Percentiles rank a stretch among this genome's conserved stretches.
These are phyloP conservation scores for Achroia grisella DNA, from an alignment of 1,140 invertebrate genomes.

Conservation along the genomic window DNA sequence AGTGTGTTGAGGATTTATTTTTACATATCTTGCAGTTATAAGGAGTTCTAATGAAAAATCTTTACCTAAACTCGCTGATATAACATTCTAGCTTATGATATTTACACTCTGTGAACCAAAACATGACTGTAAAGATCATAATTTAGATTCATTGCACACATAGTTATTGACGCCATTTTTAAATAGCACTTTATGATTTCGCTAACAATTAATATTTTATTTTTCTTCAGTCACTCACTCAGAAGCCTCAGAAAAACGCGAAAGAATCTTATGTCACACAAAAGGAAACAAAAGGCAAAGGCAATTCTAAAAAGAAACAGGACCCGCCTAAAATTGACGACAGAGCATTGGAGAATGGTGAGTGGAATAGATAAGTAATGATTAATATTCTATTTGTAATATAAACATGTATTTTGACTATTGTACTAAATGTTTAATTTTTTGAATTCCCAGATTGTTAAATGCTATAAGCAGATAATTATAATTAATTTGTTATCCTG, in stretches of 20 bases:
- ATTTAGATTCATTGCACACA: too few species aligned
- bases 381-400: background rate
- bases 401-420: too few species aligned
- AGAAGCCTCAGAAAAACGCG: conserved; percentile 17
- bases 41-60: background rate
- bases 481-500: too few species aligned
- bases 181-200: background rate
- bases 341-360: conserved; percentile 51
- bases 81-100: background rate
- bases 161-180: conserved; percentile 5
- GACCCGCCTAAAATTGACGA: conserved; percentile 32
- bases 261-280: conserved; percentile 13
- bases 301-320: conserved; percentile 30
- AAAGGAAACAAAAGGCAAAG: conserved; percentile 26
- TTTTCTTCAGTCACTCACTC: conserved; percentile 32
- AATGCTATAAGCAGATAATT: too few species aligned
- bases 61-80: background rate
- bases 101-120: too few species aligned
- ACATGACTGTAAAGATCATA: too few species aligned
- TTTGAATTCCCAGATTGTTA: too few species aligned
- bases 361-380: background rate
- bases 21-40: background rate
- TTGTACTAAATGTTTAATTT: too few species aligned
- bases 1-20: conserved; percentile 1
- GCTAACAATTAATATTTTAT: background rate